phyloP scores from a whole-genome alignment of 2,888 invertebrate genomes.

The Drosophila eohydei region DNA sequence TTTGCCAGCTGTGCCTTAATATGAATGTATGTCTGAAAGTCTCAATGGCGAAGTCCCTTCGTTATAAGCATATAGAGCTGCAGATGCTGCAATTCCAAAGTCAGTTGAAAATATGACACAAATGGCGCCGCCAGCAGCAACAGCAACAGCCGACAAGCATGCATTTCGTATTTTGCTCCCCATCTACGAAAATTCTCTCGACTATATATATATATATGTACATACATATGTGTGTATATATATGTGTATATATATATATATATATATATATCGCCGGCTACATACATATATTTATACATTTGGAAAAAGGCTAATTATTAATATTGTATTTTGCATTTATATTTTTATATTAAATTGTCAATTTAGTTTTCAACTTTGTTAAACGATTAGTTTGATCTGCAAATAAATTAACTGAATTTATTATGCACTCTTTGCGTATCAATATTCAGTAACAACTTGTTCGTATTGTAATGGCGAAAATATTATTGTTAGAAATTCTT shows the following conservation, averaged over 20 bases:
- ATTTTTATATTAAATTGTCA: not conserved
- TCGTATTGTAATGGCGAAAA: not conserved
- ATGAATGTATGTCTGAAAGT: conserved; percentile 16
- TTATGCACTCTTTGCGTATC: not conserved
- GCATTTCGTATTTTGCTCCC: conserved; percentile 11
- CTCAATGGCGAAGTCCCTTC: conserved; percentile 7
- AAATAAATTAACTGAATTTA: not conserved
- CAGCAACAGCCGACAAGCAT: conserved; percentile 17
- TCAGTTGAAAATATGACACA: conserved; percentile 57
- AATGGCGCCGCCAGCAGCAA: conserved; percentile 45
- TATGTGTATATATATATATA: no score
- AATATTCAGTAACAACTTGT: no score
- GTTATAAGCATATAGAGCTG: conserved; percentile 24
- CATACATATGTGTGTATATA: no score
- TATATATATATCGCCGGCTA: no score
- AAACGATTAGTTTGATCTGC: not conserved
- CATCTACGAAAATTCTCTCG: conserved; percentile 4
- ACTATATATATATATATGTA: no score
- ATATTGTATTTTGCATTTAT: not conserved
- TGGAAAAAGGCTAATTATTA: not conserved
- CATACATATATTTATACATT: not conserved
- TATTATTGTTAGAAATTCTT: not conserved
- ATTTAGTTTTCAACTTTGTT: not conserved
- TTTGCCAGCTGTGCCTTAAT: conserved; percentile 40
- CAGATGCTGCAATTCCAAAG: conserved; percentile 37